Evolutionary conservation across 2,888 invertebrate genomes (phyloP).

Genomic region (Heliconius hortense): DNA sequence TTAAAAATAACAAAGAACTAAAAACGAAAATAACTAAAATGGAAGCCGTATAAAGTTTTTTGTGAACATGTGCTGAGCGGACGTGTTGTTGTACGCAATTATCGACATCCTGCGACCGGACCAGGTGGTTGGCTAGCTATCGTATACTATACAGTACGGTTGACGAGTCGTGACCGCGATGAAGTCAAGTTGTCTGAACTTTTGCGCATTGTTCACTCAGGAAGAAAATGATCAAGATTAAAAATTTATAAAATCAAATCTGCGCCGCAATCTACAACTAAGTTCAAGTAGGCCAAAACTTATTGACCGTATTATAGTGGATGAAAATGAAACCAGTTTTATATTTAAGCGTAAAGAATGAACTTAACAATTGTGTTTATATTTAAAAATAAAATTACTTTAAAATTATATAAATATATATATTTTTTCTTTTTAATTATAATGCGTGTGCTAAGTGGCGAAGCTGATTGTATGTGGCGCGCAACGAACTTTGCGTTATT

Average conservation of each 20-base stretch:
- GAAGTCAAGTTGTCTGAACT: not conserved
- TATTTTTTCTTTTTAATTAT: too few species aligned
- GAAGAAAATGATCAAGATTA: not conserved
- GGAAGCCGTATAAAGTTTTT: slow-evolving; percentile 38
- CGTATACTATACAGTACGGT: not conserved
- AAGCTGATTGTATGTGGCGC: too few species aligned
- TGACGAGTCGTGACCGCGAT: not conserved
- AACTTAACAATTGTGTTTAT: not conserved
- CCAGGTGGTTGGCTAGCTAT: slow-evolving; percentile 36
- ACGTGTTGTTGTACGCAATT: slow-evolving; percentile 45
- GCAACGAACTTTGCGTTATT: too few species aligned
- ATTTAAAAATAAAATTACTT: too few species aligned
- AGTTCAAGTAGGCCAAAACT: not conserved
- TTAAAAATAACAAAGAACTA: slow-evolving; percentile 27
- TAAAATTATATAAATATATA: too few species aligned
- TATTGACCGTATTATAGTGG: not conserved
- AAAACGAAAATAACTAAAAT: slow-evolving; percentile 11
- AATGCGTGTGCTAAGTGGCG: too few species aligned
- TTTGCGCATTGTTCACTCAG: not conserved
- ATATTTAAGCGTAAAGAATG: not conserved
- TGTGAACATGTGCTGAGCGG: slow-evolving; percentile 36
- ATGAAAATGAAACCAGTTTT: slow-evolving; percentile 9
- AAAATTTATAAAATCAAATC: not conserved
- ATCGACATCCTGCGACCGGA: slow-evolving; percentile 46
- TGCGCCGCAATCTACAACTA: not conserved